These are phyloP conservation scores for Arctia plantaginis DNA, from an alignment of 2,888 invertebrate species.

Conservation along the genomic window DNA sequence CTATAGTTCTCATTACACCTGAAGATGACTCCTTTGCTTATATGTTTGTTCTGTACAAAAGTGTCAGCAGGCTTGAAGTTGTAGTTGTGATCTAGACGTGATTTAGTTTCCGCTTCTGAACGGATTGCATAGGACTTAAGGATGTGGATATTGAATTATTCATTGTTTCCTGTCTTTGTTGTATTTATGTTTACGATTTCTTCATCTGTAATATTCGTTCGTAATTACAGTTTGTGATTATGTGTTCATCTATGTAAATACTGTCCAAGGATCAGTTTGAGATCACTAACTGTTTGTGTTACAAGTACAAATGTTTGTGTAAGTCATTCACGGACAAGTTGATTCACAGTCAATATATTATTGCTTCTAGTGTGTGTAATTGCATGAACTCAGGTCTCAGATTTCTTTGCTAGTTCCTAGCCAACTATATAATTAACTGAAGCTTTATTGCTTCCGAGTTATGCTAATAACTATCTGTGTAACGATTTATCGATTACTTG, in stretches of 20 bases:
- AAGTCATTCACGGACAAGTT: constrained; percentile 46
- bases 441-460: constrained; percentile 37
- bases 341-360: constrained; percentile 38
- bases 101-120: constrained; percentile 58
- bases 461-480: constrained; percentile 29
- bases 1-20: constrained; percentile 30
- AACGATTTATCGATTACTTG: constrained; percentile 17
- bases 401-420: constrained; percentile 36
- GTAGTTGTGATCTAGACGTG: constrained; percentile 45
- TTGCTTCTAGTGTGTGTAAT: constrained; percentile 35
- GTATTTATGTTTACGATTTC: constrained; percentile 52
- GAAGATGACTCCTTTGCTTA: constrained; percentile 43
- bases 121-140: constrained; percentile 64
- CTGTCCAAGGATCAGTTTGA: constrained; percentile 42
- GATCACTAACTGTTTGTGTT: constrained; percentile 31
- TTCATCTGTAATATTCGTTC: constrained; percentile 43
- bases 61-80: constrained; percentile 37
- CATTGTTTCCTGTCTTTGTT: constrained; percentile 70
- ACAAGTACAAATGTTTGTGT: constrained; percentile 39
- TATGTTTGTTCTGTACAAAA: constrained; percentile 36
- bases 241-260: constrained; percentile 42
- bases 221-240: constrained; percentile 37
- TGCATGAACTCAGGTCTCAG: constrained; percentile 42
- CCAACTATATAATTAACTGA: constrained; percentile 34
- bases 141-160: constrained; percentile 69